Base-by-base conservation (phyloP, 2,888 invertebrate genomes). In the Galeopsomyia nigrocyanea region DNA sequence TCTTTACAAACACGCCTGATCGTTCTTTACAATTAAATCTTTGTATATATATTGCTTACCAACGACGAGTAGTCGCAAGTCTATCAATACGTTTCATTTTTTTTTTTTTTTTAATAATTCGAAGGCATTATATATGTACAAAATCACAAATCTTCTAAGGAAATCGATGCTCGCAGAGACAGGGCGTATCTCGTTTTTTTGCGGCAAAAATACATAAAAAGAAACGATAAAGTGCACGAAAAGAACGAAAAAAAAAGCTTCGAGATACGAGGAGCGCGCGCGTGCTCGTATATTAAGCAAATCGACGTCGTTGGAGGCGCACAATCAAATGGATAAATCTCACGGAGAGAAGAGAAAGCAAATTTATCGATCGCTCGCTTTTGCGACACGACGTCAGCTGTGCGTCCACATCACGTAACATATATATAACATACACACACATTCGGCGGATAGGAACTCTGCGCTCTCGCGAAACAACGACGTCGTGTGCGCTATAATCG, bases 401-500 rank as follows among this genome's bases (percentile, higher is more conserved):
- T 39, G 39, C 39, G 39, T 39, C 13, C 39, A 39, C 10, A 10
- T 39, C 7, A 10, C 39, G 39, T 13, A 39, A 39, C 7, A 26
- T 5, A 26, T 26, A 26, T 26, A 2, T 3, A 2, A 26, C 26
- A 5, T 5, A 5, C 26, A 26, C 26, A 39, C 39, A 39, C 39
- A 39, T 13, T 39, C 39, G 10, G 39, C 39, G 39, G 39, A 39
- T 39, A 39, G 39, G 39, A 39, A 39, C 39, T 39, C 13, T 68
- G 71, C 72, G 64, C 50, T 71, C 70, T 51, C 53, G 58, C 47
- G 26, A 21, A 49, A 21, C 68, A 63, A 56, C 14, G 49, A 56
- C 57, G 51, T 47, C 56, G 50, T 61, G 62, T 74, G 71, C 68
- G 64, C 70, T 74, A 67, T 51, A 3, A 26, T 5, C 26, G 3